phyloP scores from a whole-genome alignment of 1,140 invertebrate genomes.

The Acyrthosiphon pisum region DNA sequence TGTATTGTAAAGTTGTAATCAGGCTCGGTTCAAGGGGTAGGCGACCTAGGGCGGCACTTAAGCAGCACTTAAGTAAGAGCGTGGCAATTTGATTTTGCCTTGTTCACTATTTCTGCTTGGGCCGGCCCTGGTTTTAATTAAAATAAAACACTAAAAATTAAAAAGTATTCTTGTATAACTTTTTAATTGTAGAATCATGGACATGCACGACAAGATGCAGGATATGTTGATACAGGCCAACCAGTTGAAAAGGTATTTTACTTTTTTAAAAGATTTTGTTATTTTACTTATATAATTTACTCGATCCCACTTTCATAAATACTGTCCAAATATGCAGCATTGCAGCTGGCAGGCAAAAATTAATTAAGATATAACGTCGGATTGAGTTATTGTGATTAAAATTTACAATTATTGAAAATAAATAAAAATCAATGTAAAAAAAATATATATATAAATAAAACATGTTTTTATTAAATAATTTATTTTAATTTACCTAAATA shows the following conservation, averaged over 20 bases:
- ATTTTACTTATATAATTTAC: constrained; percentile 16
- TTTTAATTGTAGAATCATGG: constrained; percentile 31
- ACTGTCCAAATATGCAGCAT: neutral
- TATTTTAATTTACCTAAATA: constrained; percentile 29
- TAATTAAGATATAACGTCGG: neutral
- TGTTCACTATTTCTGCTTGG: no score
- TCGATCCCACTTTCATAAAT: constrained; percentile 5
- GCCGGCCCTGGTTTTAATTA: neutral
- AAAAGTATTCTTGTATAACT: neutral
- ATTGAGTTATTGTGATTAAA: neutral
- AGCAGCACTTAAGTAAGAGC: no score
- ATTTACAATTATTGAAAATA: neutral
- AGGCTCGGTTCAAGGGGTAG: no score
- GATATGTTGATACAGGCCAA: constrained; percentile 40
- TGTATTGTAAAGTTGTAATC: no score
- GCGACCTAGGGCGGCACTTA: no score
- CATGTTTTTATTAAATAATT: constrained; percentile 18
- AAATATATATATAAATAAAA: neutral
- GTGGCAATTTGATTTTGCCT: no score
- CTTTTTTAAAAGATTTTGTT: neutral
- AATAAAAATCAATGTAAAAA: neutral
- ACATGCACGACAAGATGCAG: constrained; percentile 11
- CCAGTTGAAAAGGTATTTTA: constrained; percentile 48
- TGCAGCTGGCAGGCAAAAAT: neutral
- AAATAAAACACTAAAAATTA: neutral